Conservation (phyloP, 1,140 invertebrate species). For the Coboldia fuscipes region DNA sequence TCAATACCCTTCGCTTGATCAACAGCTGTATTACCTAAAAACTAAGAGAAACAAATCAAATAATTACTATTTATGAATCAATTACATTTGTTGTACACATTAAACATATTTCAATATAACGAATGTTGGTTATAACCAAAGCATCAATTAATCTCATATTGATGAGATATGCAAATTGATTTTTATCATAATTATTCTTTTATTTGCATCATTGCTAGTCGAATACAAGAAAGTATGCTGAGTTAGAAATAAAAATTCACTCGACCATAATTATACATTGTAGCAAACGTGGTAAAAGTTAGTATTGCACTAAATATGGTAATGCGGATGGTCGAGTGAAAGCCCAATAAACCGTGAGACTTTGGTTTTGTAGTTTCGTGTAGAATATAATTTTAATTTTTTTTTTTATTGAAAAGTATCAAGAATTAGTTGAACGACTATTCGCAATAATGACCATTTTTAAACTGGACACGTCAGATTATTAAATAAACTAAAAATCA, state of each 20-base stretch:
- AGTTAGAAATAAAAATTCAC: background rate
- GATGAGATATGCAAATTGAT: background rate
- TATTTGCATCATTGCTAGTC: background rate
- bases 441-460: background rate
- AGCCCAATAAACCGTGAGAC: too few relatives aligned
- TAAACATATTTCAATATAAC: too few relatives aligned
- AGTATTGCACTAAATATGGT: too few relatives aligned
- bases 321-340: too few relatives aligned
- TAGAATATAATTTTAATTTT: too few relatives aligned
- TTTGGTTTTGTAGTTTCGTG: too few relatives aligned
- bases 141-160: too few relatives aligned
- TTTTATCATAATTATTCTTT: background rate
- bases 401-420: too few relatives aligned
- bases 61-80: background rate
- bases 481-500: background rate
- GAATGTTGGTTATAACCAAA: too few relatives aligned
- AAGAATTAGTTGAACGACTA: too few relatives aligned
- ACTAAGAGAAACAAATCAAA: conserved; percentile 33
- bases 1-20: conserved; percentile 93
- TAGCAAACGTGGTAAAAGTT: too few relatives aligned
- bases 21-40: conserved; percentile 80
- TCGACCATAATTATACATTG: background rate
- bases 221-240: background rate
- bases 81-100: too few relatives aligned
- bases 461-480: background rate